These are phyloP conservation scores for Protosalanx chinensis DNA, from an alignment of 2,797 vertebrate genomes.

Conservation along the genomic window DNA sequence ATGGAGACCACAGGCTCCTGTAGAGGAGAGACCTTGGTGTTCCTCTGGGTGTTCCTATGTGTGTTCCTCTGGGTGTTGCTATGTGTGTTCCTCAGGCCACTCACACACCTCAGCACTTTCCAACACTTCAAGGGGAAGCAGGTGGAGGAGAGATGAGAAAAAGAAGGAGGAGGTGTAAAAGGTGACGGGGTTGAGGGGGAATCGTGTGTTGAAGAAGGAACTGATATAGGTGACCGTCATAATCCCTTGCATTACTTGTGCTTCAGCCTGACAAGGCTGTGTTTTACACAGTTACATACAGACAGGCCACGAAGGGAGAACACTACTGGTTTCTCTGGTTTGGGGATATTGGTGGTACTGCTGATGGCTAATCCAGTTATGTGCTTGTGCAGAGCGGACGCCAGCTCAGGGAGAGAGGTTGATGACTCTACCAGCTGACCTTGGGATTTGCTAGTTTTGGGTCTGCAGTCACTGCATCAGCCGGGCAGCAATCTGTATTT, in stretches of 20 bases:
- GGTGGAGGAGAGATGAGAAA: not conserved
- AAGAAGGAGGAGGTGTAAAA: not conserved
- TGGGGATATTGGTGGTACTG: conserved; percentile 23
- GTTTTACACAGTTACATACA: conserved; percentile 19
- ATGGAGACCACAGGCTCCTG: not conserved
- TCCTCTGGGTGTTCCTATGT: not conserved
- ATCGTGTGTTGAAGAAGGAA: not conserved
- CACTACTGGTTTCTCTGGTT: conserved; percentile 40
- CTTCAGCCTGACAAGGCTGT: not conserved
- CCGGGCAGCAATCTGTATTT: not conserved
- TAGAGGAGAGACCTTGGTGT: not conserved
- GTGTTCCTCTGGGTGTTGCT: not conserved
- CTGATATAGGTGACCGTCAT: not conserved
- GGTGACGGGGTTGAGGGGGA: not conserved
- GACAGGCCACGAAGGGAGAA: conserved; percentile 32
- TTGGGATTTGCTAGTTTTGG: conserved; percentile 32
- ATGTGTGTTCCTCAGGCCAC: no score
- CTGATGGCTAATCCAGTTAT: conserved; percentile 42
- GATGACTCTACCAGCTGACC: conserved; percentile 43
- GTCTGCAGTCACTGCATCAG: conserved; percentile 43
- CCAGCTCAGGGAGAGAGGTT: conserved; percentile 30
- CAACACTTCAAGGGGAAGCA: not conserved
- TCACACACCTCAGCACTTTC: no score
- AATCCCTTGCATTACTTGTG: no score
- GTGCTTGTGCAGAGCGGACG: conserved; percentile 10